Evolutionary conservation across 2,888 invertebrate genomes (phyloP), one percentile per base, ranked within the genome.

Genomic region (Trichogramma dendrolimi): DNA sequence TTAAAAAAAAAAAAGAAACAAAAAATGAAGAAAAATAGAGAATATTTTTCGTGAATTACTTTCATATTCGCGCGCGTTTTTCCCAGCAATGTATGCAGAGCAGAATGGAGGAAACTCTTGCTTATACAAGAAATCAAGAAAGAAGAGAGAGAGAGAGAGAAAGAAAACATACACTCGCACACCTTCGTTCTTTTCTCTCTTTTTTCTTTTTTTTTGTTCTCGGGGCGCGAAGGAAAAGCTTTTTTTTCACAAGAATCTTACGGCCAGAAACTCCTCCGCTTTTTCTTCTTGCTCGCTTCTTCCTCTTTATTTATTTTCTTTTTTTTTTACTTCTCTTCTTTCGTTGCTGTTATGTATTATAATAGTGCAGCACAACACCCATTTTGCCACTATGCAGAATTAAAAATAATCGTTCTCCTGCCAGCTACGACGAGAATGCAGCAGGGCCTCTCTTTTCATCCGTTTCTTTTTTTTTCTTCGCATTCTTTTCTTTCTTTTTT

Each of bases 381-480:
- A 11, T 14, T 46, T 46, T 10, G 46, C 8, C 58, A 65, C 55
- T 63, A 62, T 54, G 67, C 68, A 68, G 67, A 71, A 72, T 72
- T 71, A 72, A 72, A 72, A 72, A 71, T 71, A 71, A 72, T 72
- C 71, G 72, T 69, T 67, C 68, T 71, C 70, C 55, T 42, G 63
- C 49, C 55, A 41, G 41, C 8, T 40, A 53, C 8, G n/a, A 46
- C n/a, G 8, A n/a, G 8, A 46, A 46, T 46, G 46, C n/a, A 46
- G 51, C 14, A 11, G 50, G 44, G 39, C 44, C 4, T 58, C 27
- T 53, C 52, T 41, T 6, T 52, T 41, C 38, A 4, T 27, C 14
- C 48, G 41, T 8, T 10, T 10, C 47, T 38, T 55, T 47, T 51
- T 54, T 51, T 51, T 11, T 41, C 56, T 48, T 11, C 8, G 6